Conservation (phyloP, 2,113 vertebrate species). For the Procavia capensis region DNA sequence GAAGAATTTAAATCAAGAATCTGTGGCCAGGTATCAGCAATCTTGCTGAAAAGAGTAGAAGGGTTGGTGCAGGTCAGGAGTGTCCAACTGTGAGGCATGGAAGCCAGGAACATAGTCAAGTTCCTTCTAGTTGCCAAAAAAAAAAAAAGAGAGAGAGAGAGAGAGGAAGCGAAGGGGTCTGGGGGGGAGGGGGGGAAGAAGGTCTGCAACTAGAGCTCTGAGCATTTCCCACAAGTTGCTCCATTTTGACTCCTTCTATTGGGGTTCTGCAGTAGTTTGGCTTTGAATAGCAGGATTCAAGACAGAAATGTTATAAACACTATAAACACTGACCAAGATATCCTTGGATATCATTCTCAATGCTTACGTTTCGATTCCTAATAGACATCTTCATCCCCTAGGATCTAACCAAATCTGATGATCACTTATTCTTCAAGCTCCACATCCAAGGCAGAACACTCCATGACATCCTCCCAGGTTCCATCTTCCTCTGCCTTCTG, state of each 20-base stretch:
- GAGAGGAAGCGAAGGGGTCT: not conserved
- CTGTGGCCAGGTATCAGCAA: not conserved
- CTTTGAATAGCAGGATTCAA: not conserved
- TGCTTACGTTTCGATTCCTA: not conserved
- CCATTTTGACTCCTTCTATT: constrained; percentile 16
- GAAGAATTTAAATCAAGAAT: constrained; percentile 1
- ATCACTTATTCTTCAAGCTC: not conserved
- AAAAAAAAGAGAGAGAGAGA: too few species aligned
- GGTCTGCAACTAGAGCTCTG: not conserved
- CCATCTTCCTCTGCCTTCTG: not conserved
- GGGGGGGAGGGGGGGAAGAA: not conserved
- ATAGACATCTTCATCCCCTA: not conserved
- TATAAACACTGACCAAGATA: not conserved
- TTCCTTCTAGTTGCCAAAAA: not conserved
- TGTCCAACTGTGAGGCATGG: not conserved
- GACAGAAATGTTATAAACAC: not conserved
- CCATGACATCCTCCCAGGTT: not conserved
- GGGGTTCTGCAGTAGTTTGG: not conserved
- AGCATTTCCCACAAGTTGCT: not conserved
- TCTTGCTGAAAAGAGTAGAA: not conserved
- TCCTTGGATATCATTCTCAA: not conserved
- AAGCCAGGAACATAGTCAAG: not conserved
- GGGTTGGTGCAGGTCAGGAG: not conserved
- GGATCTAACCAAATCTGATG: not conserved
- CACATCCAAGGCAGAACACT: not conserved